Conservation (phyloP, 2,888 invertebrate species). For the Plebejus anna region DNA sequence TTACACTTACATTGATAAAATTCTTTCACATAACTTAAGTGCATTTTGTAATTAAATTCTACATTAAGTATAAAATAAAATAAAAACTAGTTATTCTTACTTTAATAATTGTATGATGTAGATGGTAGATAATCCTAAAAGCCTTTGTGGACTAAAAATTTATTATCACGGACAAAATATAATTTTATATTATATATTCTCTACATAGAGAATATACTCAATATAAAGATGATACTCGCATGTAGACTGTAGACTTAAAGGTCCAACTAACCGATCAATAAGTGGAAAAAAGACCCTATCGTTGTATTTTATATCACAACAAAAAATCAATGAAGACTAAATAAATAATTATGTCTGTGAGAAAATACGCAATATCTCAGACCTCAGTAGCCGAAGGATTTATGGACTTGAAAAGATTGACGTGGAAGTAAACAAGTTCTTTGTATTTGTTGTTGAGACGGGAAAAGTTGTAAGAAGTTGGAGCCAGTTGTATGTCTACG, state of each 20-base stretch:
- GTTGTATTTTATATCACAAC: background rate
- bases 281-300: background rate
- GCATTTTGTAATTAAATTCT: background rate
- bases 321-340: background rate
- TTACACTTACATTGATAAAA: background rate
- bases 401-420: background rate
- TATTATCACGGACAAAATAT: background rate
- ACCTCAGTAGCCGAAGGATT: background rate
- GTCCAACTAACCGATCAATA: too few relatives aligned
- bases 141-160: background rate
- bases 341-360: background rate
- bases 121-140: background rate
- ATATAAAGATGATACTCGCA: too few relatives aligned
- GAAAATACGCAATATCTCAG: background rate
- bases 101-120: background rate
- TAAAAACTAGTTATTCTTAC: background rate
- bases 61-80: background rate
- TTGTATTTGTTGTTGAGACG: conserved; percentile 10
- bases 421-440: conserved; percentile 7
- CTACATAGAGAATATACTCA: too few relatives aligned
- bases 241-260: too few relatives aligned
- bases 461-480: conserved; percentile 17
- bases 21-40: background rate
- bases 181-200: too few relatives aligned
- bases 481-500: conserved; percentile 7